Evolutionary conservation across 2,888 invertebrate species (phyloP), one percentile per base, ranked within the genome.

Genomic region (Mantis religiosa): DNA sequence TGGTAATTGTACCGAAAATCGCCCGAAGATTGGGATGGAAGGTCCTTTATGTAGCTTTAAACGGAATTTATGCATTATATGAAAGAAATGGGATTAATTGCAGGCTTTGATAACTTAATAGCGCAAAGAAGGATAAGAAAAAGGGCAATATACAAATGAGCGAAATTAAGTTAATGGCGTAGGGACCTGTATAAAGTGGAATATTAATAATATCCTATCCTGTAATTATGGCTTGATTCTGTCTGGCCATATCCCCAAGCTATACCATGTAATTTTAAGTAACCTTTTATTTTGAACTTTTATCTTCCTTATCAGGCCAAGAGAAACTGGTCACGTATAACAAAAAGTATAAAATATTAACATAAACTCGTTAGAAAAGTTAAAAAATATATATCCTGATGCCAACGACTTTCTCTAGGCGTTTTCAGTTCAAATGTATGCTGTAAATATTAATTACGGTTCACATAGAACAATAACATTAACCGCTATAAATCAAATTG

Each of bases 1-100:
- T 86, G 27, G 81, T 86, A 87, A 87, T 87, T 82, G 87, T 82
- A 25, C 82, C 41, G 87, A 87, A 82, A 87, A 87, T 82, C 41
- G 87, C 87, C 41, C 82, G n/a, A 30, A 82, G 87, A 87, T 6
- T 28, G 34, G 12, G 54, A 71, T 20, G 20, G 54, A 71, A 25
- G 2, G 54, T 20, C 20, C 54, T 20, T 30, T n/a, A 82, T 28
- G 28, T 54, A n/a, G 27, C 87, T 87, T 87, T 82, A 87, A 87
- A 87, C 87, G 27, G 47, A 85, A 81, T 87, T n/a, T 84, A 71
- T 14, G 71, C 30, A 81, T 28, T 86, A 81, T 28, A 30, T 28
- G 81, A 81, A 86, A 81, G 28, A 15, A 25, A 81, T 28, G 71
- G 30, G 86, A 71, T 28, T 86, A 86, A 86, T 86, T 86, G 28